Conservation (phyloP, 2,797 vertebrate genomes). For the Anolis apletophallus region DNA sequence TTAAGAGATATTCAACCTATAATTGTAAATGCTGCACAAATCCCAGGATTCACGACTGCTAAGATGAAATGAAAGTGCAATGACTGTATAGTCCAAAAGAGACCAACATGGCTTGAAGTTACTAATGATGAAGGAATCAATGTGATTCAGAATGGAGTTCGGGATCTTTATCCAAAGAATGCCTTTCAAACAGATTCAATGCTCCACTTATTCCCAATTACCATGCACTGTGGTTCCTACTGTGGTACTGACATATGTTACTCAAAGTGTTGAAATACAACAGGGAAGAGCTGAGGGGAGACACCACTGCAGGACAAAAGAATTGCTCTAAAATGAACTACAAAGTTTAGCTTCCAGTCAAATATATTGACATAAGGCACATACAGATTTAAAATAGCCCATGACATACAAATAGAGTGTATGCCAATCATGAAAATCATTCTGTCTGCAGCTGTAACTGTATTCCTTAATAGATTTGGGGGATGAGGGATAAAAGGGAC, state of each 20-base stretch:
- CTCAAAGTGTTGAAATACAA: slow-evolving; percentile 26
- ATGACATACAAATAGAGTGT: slow-evolving; percentile 62
- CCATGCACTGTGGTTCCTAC: background rate
- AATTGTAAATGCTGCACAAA: no score
- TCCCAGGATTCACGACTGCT: no score
- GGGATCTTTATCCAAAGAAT: background rate
- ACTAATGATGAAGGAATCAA: background rate
- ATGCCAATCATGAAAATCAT: slow-evolving; percentile 59
- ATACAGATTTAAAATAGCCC: slow-evolving; percentile 49
- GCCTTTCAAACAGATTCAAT: slow-evolving; percentile 5
- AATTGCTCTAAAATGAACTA: slow-evolving; percentile 39
- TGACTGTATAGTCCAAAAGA: rapidly evolving
- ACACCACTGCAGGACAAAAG: slow-evolving; percentile 19
- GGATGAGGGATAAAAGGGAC: slow-evolving; percentile 40
- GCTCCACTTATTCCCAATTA: background rate
- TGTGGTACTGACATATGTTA: rapidly evolving
- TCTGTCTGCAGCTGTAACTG: slow-evolving; percentile 57
- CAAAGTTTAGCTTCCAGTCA: slow-evolving; percentile 35
- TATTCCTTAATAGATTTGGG: slow-evolving; percentile 50
- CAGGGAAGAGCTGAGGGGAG: slow-evolving; percentile 19
- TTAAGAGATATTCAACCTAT: no score
- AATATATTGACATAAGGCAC: slow-evolving; percentile 61
- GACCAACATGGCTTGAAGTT: background rate
- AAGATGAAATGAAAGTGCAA: no score
- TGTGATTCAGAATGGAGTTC: slow-evolving; percentile 1